phyloP scores from a whole-genome alignment of 2,888 invertebrate species.

The Drosophila melanocephala region DNA sequence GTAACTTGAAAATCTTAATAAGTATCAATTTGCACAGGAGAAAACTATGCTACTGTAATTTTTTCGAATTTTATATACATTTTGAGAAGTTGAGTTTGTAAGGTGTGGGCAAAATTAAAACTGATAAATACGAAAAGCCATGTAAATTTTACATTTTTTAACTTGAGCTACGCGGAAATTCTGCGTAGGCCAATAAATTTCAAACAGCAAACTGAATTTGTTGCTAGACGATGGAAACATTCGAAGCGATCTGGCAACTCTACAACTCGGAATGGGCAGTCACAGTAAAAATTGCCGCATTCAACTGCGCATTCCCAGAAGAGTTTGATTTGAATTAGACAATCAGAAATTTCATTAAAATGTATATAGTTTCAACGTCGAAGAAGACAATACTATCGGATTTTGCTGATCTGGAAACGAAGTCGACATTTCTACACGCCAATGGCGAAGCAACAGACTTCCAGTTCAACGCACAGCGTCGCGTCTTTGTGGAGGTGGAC shows the following conservation, averaged over 20 bases:
- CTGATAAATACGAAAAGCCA: no score
- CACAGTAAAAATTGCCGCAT: constrained; percentile 18
- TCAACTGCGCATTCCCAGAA: not conserved
- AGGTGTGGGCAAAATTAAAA: not conserved
- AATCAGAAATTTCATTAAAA: constrained; percentile 42
- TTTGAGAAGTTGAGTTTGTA: not conserved
- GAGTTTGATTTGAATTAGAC: constrained; percentile 8
- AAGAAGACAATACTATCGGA: constrained; percentile 82
- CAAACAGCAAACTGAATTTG: not conserved
- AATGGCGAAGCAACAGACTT: constrained; percentile 83
- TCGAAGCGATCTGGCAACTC: constrained; percentile 27
- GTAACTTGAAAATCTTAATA: not conserved
- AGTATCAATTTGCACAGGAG: not conserved
- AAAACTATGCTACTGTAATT: not conserved
- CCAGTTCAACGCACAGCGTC: constrained; percentile 80
- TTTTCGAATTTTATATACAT: not conserved
- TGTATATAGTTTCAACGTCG: constrained; percentile 84
- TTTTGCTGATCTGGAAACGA: constrained; percentile 82
- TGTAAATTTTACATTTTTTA: not conserved
- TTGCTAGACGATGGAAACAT: not conserved
- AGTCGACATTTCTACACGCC: constrained; percentile 75
- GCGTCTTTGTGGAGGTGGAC: constrained; percentile 82
- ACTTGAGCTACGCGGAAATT: not conserved
- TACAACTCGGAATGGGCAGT: not conserved
- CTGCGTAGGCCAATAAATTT: not conserved